phyloP scores from a whole-genome alignment of 2,888 invertebrate genomes.

The Parascotia fuliginaria region DNA sequence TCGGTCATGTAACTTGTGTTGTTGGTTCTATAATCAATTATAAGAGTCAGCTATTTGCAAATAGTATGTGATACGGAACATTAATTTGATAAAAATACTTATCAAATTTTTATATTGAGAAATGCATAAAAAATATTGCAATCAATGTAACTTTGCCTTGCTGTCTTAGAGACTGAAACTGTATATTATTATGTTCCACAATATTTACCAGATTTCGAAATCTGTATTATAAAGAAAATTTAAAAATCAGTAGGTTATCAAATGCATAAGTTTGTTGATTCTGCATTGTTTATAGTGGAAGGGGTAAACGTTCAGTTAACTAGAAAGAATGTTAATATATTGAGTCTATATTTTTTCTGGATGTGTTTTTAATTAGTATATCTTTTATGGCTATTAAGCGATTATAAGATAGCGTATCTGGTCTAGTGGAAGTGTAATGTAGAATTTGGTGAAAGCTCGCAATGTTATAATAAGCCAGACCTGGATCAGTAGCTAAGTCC shows the following conservation, averaged over 20 bases:
- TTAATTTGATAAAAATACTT: constrained; percentile 1
- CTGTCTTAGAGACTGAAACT: constrained; percentile 29
- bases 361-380: constrained; percentile 23
- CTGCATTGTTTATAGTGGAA: constrained; percentile 19
- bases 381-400: constrained; percentile 23
- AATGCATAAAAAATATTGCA: neutral
- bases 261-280: constrained; percentile 20
- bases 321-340: constrained; percentile 23
- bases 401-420: constrained; percentile 20
- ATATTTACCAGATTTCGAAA: constrained; percentile 3
- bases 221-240: constrained; percentile 7
- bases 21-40: neutral
- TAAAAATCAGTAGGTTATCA: constrained; percentile 7
- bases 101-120: neutral
- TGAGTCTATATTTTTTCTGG: constrained; percentile 35
- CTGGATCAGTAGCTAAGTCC: constrained; percentile 21
- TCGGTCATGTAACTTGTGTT: too few species aligned
- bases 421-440: neutral
- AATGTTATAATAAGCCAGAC: neutral
- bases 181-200: constrained; percentile 9
- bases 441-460: neutral
- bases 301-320: constrained; percentile 15
- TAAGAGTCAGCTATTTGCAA: neutral
- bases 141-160: constrained; percentile 1
- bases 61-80: constrained; percentile 7